Conservation (phyloP, 1,140 invertebrate species). For the Bradynema listronoti region DNA sequence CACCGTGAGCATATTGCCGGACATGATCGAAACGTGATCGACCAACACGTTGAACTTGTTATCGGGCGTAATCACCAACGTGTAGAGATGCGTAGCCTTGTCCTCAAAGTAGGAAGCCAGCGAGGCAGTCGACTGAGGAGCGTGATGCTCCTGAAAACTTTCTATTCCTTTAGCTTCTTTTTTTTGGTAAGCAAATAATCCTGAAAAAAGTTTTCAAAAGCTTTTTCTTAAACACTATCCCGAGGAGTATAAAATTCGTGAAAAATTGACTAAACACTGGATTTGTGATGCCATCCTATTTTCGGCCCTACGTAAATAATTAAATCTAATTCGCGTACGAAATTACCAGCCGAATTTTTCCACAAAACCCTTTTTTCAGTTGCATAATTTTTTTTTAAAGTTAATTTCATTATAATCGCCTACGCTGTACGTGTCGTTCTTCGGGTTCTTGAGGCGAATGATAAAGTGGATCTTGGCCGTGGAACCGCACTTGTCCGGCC, state of each 20-base stretch:
- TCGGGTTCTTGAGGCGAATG: constrained; percentile 87
- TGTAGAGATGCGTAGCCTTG: constrained; percentile 88
- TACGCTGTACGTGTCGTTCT: constrained; percentile 73
- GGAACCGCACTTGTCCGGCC: constrained; percentile 97
- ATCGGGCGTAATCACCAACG: constrained; percentile 78
- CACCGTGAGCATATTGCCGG: constrained; percentile 43
- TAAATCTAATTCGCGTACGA: no score
- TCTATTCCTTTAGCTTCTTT: not conserved
- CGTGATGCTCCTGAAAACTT: constrained; percentile 61
- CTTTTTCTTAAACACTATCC: constrained; percentile 13
- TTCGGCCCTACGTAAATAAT: no score
- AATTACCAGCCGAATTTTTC: no score
- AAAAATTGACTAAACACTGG: not conserved
- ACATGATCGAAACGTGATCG: constrained; percentile 65
- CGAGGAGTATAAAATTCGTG: not conserved
- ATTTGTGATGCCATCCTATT: not conserved
- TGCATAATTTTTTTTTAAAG: not conserved
- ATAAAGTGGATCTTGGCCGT: constrained; percentile 94
- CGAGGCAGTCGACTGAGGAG: constrained; percentile 66
- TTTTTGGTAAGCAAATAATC: constrained; percentile 4
- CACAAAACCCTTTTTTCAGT: no score
- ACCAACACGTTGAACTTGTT: constrained; percentile 68
- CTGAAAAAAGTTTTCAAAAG: not conserved
- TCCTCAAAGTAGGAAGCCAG: constrained; percentile 85
- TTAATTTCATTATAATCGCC: constrained; percentile 21